Evolutionary conservation across 92 coral and sea anemone species (phyloP), one percentile per base, ranked within the genome.

Genomic region (Phymanthus crucifer): DNA sequence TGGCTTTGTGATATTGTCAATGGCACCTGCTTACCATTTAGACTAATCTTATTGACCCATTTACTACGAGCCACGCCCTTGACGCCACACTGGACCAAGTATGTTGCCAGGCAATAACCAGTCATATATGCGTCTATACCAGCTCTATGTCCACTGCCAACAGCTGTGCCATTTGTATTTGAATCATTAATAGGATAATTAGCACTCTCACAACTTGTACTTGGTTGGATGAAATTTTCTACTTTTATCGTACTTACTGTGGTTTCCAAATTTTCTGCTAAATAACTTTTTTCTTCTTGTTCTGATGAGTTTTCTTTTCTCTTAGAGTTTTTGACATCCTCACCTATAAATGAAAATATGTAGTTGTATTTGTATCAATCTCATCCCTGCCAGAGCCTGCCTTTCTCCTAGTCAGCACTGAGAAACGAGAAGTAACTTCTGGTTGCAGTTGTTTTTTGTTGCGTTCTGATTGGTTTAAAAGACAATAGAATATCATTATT

Each of bases 71-170:
- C 34, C 1, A 80, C 75, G 45, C 47, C 72, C n/a, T 43, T 65
- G 54, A 48, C 34, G 11, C 87, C 70, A 47, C 50, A 72, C 79
- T 89, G 91, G 26, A 86, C 76, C n/a, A 89, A 68, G 74, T 87
- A 93, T 2, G 92, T 84, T 3, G 96, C 98, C 89, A 96, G 89
- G 38, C 93, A 93, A 67, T 86, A 96, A 6, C 99, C 99, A 3
- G 99, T 96, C 99, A 96, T 96, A 74, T 90, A 96, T 10, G 99
- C 99, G 77, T 96, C 99, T 74, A 96, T 94, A 3, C 99, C 99
- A 12, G 99, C 99, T 31, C 99, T 91, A 79, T 96, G 99, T 29
- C 94, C 97, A 29, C 61, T 52, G 61, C 95, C 86, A 37, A 61
- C 74, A 21, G 67, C 32, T 50, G 64, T 19, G 26, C 24, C 26